Base-by-base conservation (phyloP, 2,888 invertebrate species). In the Lepidocyrtoides sp. region DNA sequence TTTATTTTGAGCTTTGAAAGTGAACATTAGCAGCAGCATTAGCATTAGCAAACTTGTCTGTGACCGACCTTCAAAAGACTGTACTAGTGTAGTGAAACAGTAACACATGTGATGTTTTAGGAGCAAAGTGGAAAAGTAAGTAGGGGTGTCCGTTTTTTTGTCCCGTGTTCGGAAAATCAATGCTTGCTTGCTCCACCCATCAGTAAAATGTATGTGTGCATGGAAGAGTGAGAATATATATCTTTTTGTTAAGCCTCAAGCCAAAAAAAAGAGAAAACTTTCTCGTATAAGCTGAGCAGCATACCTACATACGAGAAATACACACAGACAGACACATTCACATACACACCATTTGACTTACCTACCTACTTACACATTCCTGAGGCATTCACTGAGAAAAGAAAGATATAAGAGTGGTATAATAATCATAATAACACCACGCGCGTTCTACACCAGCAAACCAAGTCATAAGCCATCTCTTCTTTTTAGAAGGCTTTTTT, bases 121-220 rank as follows among this genome's bases (percentile, higher is more conserved):
- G 66, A 29, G 48, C 10, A 23, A 26, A 54, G 48, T n/a, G n/a
- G 23, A 29, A 41, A 75, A 44, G 44, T 75, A 69, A 41, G 20
- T 77, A 54, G 29, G 54, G 54, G 8, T 23, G 26, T 51, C 77
- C 77, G 83, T n/a, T 83, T 89, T 75, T 66, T 60, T 83, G 84
- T 90, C 90, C 90, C 90, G 79, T 63, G 84, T 79, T 90, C 90
- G 90, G 90, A 90, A 90, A 90, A 90, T 90, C 90, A 90, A 90
- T 90, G 90, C 85, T 90, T 54, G 85, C 79, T 57, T 84, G 90
- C 90, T 90, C 90, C 90, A 90, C 90, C 90, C 90, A 79, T 44
- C 79, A 83, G 89, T 63, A 29, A 63, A 63, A 63, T 63, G 8
- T 29, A 77, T 63, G 63, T 29, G 63, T 26, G 41, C 17, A 41